Percentiles rank a stretch among this genome's conserved stretches.
Evolutionary conservation across 2,888 invertebrate species (phyloP).

Genomic region (Catonia carolina): DNA sequence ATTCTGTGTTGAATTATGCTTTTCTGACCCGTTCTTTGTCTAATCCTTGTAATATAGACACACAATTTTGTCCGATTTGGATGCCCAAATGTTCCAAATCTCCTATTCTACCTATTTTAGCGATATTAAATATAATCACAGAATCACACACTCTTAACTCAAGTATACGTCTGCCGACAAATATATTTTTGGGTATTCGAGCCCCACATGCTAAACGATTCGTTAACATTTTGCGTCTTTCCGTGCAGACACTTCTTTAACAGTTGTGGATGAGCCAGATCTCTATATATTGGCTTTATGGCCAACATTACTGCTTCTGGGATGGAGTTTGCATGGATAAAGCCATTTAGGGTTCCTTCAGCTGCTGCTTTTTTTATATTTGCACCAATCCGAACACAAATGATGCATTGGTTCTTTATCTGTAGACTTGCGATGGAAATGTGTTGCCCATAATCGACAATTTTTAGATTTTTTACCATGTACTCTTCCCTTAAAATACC

Average conservation of each 20-base stretch:
- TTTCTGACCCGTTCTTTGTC: no score
- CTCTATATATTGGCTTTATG: slow-evolving; percentile 25
- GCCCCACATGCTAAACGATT: background rate
- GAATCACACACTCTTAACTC: slow-evolving; percentile 3
- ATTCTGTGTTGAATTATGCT: no score
- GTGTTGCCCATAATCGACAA: slow-evolving; percentile 34
- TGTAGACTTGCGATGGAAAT: slow-evolving; percentile 31
- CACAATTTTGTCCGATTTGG: no score
- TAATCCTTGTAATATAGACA: no score
- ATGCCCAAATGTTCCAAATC: no score
- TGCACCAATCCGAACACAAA: slow-evolving; percentile 33
- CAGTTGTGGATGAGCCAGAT: slow-evolving; percentile 21
- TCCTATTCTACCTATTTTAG: no score
- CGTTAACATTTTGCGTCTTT: slow-evolving; percentile 19
- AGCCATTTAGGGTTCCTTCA: slow-evolving; percentile 5
- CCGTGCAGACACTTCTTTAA: slow-evolving; percentile 24
- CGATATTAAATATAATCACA: background rate
- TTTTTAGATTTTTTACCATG: slow-evolving; percentile 31
- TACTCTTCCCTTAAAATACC: slow-evolving; percentile 25
- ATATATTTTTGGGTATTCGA: background rate
- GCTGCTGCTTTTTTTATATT: slow-evolving; percentile 20
- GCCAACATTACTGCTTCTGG: slow-evolving; percentile 19
- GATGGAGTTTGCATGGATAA: slow-evolving; percentile 19
- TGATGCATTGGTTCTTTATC: slow-evolving; percentile 32
- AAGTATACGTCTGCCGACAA: background rate